Evolutionary conservation across 2,888 invertebrate species (phyloP).

Genomic region (Caradrina kadenii): DNA sequence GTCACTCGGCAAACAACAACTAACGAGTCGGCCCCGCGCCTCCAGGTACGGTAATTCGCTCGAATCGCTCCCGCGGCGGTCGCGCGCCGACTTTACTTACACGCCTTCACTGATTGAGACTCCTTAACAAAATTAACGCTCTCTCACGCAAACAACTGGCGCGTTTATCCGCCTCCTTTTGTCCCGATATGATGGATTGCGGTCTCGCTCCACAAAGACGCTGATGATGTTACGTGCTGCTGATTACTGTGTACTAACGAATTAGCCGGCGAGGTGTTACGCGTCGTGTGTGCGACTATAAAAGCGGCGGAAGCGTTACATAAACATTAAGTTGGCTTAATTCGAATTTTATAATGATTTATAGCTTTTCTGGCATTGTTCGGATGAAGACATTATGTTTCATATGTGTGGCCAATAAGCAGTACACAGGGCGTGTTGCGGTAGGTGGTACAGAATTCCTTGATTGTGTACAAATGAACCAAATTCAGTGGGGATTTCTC

Average conservation of each 20-base stretch:
- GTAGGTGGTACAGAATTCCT: conserved; percentile 59
- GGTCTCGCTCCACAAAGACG: conserved; percentile 84
- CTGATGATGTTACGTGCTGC: conserved; percentile 84
- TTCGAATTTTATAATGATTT: conserved; percentile 84
- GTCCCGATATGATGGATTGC: conserved; percentile 89
- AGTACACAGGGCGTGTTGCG: conserved; percentile 32
- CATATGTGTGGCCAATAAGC: conserved; percentile 32
- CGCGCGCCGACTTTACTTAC: conserved; percentile 83
- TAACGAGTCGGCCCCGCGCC: conserved; percentile 89
- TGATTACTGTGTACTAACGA: conserved; percentile 86
- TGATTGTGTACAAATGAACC: conserved; percentile 72
- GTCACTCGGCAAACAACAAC: conserved; percentile 91
- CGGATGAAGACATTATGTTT: conserved; percentile 69
- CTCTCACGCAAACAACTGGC: conserved; percentile 86
- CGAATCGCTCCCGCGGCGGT: conserved; percentile 86
- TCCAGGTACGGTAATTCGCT: conserved; percentile 86
- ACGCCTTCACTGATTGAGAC: conserved; percentile 88
- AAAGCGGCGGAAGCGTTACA: conserved; percentile 76
- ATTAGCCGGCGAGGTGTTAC: conserved; percentile 79
- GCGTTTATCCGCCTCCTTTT: conserved; percentile 85
- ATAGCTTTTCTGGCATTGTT: conserved; percentile 74
- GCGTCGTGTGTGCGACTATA: conserved; percentile 70
- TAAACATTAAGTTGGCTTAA: conserved; percentile 79
- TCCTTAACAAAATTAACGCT: conserved; percentile 89
- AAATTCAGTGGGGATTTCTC: conserved; percentile 70